These are phyloP conservation scores for Acropora tenuis DNA, from an alignment of 64 coral and sea anemone species.

Conservation along the genomic window DNA sequence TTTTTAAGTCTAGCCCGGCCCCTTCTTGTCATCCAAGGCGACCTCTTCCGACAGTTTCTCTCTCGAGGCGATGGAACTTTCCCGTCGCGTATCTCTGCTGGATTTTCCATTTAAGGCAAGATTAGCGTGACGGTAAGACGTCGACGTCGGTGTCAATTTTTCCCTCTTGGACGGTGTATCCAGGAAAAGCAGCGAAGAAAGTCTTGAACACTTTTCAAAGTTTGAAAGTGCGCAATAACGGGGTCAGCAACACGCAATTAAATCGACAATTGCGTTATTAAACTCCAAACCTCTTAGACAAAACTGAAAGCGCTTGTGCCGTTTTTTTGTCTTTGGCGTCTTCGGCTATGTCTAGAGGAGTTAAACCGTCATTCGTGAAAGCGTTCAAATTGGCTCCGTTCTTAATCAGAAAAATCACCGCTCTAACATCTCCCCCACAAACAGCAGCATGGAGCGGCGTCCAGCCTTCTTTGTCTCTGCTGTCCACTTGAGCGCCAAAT, in stretches of 20 bases:
- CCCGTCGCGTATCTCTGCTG: background rate
- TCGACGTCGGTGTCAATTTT: background rate
- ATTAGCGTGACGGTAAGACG: background rate
- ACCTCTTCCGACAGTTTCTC: background rate
- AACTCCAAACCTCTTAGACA: background rate
- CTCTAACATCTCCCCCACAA: conserved; percentile 81
- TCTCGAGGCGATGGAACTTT: background rate
- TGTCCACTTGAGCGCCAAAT: conserved; percentile 72
- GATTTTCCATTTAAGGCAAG: background rate
- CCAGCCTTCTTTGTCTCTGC: conserved; percentile 86
- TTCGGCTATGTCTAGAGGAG: conserved; percentile 75
- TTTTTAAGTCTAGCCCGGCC: background rate
- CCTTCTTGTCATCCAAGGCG: too few relatives aligned
- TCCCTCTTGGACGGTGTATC: background rate
- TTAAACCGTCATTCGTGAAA: conserved; percentile 63
- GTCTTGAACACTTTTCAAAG: background rate
- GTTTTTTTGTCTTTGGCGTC: conserved; percentile 65
- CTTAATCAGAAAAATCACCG: conserved; percentile 60
- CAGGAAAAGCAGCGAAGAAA: background rate
- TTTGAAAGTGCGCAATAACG: background rate
- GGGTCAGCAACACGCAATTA: background rate
- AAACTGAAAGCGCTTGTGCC: conserved; percentile 41
- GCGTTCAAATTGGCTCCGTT: conserved; percentile 68
- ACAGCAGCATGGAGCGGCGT: conserved; percentile 88
- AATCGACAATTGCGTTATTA: background rate